A percentile compares a stretch with the other conserved stretches of the same genome.
Evolutionary conservation across 1,140 invertebrate genomes (phyloP).

Genomic region (Oryzaephilus surinamensis): DNA sequence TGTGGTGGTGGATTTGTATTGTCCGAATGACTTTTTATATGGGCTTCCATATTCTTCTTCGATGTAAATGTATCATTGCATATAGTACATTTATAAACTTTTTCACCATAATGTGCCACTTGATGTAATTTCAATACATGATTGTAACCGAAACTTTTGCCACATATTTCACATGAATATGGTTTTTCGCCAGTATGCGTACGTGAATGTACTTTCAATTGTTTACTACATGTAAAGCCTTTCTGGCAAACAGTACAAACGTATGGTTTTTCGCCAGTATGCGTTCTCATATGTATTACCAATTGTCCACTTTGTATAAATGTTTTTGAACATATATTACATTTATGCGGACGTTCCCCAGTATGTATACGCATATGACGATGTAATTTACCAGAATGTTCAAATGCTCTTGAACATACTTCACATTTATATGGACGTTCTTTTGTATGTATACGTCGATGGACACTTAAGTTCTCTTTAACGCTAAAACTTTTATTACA

Average conservation of each 20-base stretch:
- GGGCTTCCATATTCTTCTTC: slow-evolving; percentile 79
- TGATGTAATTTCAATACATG: slow-evolving; percentile 80
- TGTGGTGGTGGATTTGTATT: slow-evolving; percentile 39
- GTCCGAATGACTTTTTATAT: slow-evolving; percentile 81
- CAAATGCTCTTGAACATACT: slow-evolving; percentile 82
- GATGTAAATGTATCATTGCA: slow-evolving; percentile 82
- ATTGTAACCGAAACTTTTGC: slow-evolving; percentile 69
- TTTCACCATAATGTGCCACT: slow-evolving; percentile 83
- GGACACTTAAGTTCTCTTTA: slow-evolving; percentile 84
- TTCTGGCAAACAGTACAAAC: slow-evolving; percentile 74
- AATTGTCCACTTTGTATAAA: slow-evolving; percentile 83
- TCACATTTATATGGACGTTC: slow-evolving; percentile 79
- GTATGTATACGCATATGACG: slow-evolving; percentile 89
- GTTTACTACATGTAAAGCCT: slow-evolving; percentile 83
- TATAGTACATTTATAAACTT: slow-evolving; percentile 84
- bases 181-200: slow-evolving; percentile 78
- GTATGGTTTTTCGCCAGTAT: slow-evolving; percentile 87
- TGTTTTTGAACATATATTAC: slow-evolving; percentile 82
- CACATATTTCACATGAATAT: slow-evolving; percentile 63
- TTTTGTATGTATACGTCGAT: slow-evolving; percentile 84
- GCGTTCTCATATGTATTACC: slow-evolving; percentile 73
- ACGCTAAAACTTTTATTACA: slow-evolving; percentile 87
- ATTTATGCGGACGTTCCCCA: slow-evolving; percentile 85
- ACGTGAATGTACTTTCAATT: slow-evolving; percentile 72
- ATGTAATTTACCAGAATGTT: slow-evolving; percentile 85